Evolutionary conservation across 1,140 invertebrate genomes (phyloP).

Genomic region (Tribolium castaneum): DNA sequence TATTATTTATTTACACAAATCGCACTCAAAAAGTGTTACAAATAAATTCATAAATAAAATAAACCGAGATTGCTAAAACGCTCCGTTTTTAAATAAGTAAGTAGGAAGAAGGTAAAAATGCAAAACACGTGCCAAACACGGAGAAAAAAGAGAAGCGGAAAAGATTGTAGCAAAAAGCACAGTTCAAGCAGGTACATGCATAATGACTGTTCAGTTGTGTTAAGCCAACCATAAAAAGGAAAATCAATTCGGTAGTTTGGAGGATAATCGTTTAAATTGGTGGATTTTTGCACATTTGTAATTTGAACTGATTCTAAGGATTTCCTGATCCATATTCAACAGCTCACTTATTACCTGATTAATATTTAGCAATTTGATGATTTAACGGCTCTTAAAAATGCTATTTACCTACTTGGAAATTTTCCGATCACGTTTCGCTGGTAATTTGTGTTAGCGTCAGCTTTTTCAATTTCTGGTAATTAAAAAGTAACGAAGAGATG

Average conservation of each 20-base stretch:
- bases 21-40: neutral
- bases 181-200: neutral
- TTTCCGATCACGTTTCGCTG: conserved; percentile 23
- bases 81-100: neutral
- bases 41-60: conserved; percentile 14
- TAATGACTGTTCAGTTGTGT: neutral
- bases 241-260: neutral
- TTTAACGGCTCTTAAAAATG: neutral
- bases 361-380: neutral
- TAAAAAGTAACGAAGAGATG: conserved; percentile 34
- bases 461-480: conserved; percentile 36
- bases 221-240: neutral
- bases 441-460: conserved; percentile 27
- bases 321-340: neutral
- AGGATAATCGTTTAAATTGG: conserved; percentile 1
- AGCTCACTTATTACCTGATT: neutral
- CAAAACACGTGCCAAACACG: neutral
- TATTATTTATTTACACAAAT: neutral
- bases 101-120: neutral
- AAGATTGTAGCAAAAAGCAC: neutral
- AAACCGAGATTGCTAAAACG: neutral
- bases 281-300: neutral
- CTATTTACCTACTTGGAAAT: conserved; percentile 16
- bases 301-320: too few relatives aligned
- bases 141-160: neutral